Evolutionary conservation across 2,888 invertebrate genomes (phyloP), one percentile per base, ranked within the genome.

Genomic region (Diaphora mendica): DNA sequence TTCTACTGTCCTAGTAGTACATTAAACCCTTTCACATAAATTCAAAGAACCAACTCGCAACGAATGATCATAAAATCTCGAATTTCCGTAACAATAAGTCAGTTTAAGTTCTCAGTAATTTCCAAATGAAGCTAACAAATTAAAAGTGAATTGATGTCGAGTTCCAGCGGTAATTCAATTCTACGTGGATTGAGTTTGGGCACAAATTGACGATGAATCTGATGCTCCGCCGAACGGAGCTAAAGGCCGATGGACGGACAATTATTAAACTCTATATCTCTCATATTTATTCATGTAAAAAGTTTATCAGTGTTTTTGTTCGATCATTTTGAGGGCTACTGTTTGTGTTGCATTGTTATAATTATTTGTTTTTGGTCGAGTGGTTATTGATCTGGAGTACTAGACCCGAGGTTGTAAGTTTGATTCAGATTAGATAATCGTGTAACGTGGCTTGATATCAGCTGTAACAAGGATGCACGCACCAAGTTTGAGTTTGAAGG

Each of bases 141-240:
- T 75, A 76, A 75, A 83, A 79, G 78, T 64, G 84, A 77, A 66
- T 77, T 80, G 74, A 72, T 64, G 68, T 77, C 69, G 82, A 84
- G 79, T 80, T 83, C 23, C 71, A 55, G 5, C 68, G 66, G 75
- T 84, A 82, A 80, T 71, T 78, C 66, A 74, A 81, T 81, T 76
- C 80, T 71, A 66, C 64, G 66, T 65, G 82, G 79, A 84, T 85
- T 76, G 81, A 85, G 86, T 88, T 82, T 82, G 79, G 81, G 76
- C 78, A 80, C 80, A 81, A 88, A 86, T 86, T 83, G 86, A 79
- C 77, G 79, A 79, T 76, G 75, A 82, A 79, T 82, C 80, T 74
- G 77, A 73, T 80, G 67, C 74, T 76, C 71, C 42, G 59, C n/a
- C 73, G 59, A 75, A 75, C 68, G 62, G 68, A 84, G 76, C 75